Evolutionary conservation across 2,888 invertebrate species (phyloP), one percentile per base, ranked within the genome.

Genomic region (Pristionchus entomophagus): DNA sequence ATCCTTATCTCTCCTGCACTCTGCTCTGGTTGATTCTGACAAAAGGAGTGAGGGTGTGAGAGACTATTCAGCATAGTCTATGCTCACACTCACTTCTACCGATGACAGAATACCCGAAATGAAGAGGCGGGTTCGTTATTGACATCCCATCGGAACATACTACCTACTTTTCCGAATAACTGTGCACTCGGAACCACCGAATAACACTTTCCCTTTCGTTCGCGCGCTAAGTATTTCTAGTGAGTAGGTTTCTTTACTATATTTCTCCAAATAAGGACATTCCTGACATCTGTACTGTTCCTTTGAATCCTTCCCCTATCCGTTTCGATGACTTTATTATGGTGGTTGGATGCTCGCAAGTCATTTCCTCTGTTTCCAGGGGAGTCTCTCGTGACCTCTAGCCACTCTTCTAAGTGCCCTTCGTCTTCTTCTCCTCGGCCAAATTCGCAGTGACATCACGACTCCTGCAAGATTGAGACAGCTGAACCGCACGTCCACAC

Each of bases 321-420:
- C 62, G 62, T 32, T 62, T 56, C n/a, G 26, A 14, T 51, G 51
- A 51, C 22, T n/a, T n/a, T n/a, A n/a, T n/a, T n/a, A n/a, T n/a
- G n/a, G n/a, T n/a, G n/a, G n/a, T n/a, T n/a, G n/a, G n/a, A n/a
- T n/a, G n/a, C n/a, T n/a, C 2, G 4, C 53, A n/a, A n/a, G 56
- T 26, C 62, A n/a, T 62, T 62, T 62, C 32, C 29, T 62, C 62
- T 26, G 62, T 62, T 65, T 32, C 65, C 65, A 65, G 65, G 65
- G n/a, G 19, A 62, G 1, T 32, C 62, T 26, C 12, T 32, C n/a
- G n/a, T 26, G 29, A 1, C 10, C 35, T 65, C 56, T n/a, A n/a
- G 56, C 56, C 45, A 45, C n/a, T 45, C 45, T 26, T 65, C 65
- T 65, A 65, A 65, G 65, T 65, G 65, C 29, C 35, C 65, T 6